Evolutionary conservation across 1,140 invertebrate species (phyloP), one percentile per base, ranked within the genome.

Genomic region (Coelopa frigida): DNA sequence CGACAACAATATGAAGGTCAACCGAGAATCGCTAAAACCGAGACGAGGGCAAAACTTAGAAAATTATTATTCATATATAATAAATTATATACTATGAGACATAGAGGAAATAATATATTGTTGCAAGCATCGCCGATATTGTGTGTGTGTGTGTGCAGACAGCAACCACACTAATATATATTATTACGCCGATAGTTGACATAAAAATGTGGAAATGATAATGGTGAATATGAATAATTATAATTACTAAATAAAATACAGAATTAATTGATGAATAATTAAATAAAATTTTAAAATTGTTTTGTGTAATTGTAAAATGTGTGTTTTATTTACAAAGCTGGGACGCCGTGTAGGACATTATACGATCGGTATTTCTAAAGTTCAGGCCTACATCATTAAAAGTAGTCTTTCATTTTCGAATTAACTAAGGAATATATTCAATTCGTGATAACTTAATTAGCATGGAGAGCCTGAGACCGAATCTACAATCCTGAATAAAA

Each of bases 221-320:
- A n/a, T n/a, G n/a, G n/a, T n/a, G n/a, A n/a, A n/a, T n/a, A n/a
- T n/a, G 14, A 29, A 10, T 29, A 14, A 10, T 29, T 14, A 29
- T 14, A 29, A 14, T 10, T 29, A 10, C 8, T 14, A 29, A 29
- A 29, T 10, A 29, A 8, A 29, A 29, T 29, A 14, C 27, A 29
- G 8, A 29, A 29, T 14, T 10, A 29, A 29, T 29, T 29, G 27
- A 14, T 29, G 14, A 22, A 14, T 44, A 21, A 35, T 15, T 29
- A 31, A 44, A 33, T 44, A 44, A 44, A 33, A 35, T 44, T 44
- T 44, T 33, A 33, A 44, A 44, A 44, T 44, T 44, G 42, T 44
- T 44, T 44, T 44, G 42, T 44, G 42, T 44, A 44, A 44, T 44
- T 44, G 29, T 44, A 44, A 44, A 35, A 8, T 22, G 7, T 17